phyloP scores from a whole-genome alignment of 2,797 vertebrate genomes.

The Pelodytes ibericus region DNA sequence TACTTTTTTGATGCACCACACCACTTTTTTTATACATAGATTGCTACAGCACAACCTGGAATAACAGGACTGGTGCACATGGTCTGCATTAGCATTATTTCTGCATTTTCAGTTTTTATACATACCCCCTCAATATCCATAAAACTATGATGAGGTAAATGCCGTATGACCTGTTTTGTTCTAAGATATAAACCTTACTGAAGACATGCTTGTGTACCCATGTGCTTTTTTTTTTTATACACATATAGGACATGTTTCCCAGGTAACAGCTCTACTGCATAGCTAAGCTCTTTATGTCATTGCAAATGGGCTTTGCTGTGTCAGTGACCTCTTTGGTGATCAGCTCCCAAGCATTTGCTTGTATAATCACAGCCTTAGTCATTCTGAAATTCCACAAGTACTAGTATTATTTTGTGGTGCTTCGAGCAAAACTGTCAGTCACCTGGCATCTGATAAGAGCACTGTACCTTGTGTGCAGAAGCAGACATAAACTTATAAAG shows the following conservation, averaged over 20 bases:
- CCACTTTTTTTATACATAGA: too few relatives aligned
- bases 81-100: too few relatives aligned
- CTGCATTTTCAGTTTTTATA: too few relatives aligned
- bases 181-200: too few relatives aligned
- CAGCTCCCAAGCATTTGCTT: neutral
- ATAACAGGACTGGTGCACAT: too few relatives aligned
- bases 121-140: too few relatives aligned
- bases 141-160: too few relatives aligned
- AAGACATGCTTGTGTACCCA: too few relatives aligned
- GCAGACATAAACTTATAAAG: neutral
- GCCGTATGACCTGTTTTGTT: too few relatives aligned
- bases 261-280: neutral
- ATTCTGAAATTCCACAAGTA: neutral
- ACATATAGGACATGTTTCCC: neutral
- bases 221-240: too few relatives aligned
- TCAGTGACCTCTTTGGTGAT: slow-evolving; percentile 10
- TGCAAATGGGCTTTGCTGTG: slow-evolving; percentile 10
- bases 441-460: slow-evolving; percentile 5
- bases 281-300: slow-evolving; percentile 14
- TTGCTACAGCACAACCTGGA: too few relatives aligned
- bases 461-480: neutral
- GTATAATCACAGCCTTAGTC: neutral
- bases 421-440: neutral
- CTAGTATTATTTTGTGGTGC: neutral
- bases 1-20: too few relatives aligned